Evolutionary conservation across 2,888 invertebrate species (phyloP).

Genomic region (Crematogaster levior): DNA sequence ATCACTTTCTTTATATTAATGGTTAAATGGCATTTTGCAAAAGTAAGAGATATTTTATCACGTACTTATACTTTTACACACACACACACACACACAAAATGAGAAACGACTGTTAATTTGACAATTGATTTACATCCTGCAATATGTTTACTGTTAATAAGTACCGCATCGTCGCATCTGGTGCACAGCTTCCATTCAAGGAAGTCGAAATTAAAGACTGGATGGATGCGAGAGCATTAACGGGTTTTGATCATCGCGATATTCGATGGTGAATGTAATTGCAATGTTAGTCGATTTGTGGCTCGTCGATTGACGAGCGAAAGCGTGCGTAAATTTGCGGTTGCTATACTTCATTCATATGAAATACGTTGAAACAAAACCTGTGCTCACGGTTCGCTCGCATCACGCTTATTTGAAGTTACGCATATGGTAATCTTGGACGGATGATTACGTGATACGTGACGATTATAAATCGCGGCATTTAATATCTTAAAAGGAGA

Average conservation of each 20-base stretch:
- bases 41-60: not conserved
- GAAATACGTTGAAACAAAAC: not conserved
- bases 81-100: no score
- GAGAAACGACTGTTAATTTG: conserved; percentile 23
- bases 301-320: conserved; percentile 30
- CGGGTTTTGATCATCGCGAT: conserved; percentile 37
- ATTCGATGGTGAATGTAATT: conserved; percentile 36
- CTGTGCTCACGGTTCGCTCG: not conserved
- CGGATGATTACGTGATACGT: not conserved
- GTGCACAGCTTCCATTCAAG: conserved; percentile 15
- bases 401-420: not conserved
- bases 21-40: not conserved
- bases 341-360: conserved; percentile 14
- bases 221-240: conserved; percentile 31
- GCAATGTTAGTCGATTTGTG: conserved; percentile 35
- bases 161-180: conserved; percentile 13
- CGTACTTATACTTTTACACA: no score
- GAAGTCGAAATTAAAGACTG: conserved; percentile 40
- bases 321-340: conserved; percentile 35
- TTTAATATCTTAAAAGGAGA: not conserved
- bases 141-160: conserved; percentile 39
- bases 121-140: conserved; percentile 36
- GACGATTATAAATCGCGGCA: not conserved
- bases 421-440: conserved; percentile 12
- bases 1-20: not conserved